Conservation (phyloP, 2,797 vertebrate species). For the Adrianichthys oophorus region DNA sequence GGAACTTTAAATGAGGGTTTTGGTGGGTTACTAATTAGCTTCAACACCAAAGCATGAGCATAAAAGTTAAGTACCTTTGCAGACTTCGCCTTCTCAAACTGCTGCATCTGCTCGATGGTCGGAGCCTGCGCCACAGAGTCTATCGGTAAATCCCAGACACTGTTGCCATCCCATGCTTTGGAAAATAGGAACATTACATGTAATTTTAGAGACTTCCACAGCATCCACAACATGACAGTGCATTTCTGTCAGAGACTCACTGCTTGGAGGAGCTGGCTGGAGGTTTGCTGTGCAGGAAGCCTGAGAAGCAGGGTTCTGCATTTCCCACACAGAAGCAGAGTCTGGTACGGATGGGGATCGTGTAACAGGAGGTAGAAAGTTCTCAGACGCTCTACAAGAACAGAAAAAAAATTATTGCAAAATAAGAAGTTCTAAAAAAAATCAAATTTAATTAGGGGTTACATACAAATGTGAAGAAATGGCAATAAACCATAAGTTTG, state of each 20-base stretch:
- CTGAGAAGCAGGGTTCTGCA: slow-evolving; percentile 88
- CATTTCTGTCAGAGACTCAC: slow-evolving; percentile 54
- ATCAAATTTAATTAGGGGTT: not conserved
- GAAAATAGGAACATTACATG: slow-evolving; percentile 3
- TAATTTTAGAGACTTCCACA: not conserved
- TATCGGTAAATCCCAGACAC: slow-evolving; percentile 97
- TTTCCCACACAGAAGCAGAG: slow-evolving; percentile 95
- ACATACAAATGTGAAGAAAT: not conserved
- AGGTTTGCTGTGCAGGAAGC: slow-evolving; percentile 82
- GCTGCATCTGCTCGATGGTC: slow-evolving; percentile 96
- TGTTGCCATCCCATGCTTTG: slow-evolving; percentile 94
- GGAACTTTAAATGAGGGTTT: too few relatives aligned
- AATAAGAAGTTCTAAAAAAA: not conserved
- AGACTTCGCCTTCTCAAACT: slow-evolving; percentile 94
- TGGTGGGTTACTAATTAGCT: too few relatives aligned
- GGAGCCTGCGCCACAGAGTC: slow-evolving; percentile 89
- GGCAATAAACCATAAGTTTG: not conserved
- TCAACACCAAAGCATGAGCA: not conserved
- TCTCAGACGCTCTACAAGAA: slow-evolving; percentile 74
- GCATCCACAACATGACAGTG: not conserved
- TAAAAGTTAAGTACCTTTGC: slow-evolving; percentile 81
- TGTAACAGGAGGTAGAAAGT: slow-evolving; percentile 87
- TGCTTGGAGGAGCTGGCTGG: slow-evolving; percentile 66
- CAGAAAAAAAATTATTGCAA: not conserved
- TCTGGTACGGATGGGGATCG: slow-evolving; percentile 92